Base-by-base conservation (phyloP, 2,888 invertebrate genomes). In the Urechis unicinctus region DNA sequence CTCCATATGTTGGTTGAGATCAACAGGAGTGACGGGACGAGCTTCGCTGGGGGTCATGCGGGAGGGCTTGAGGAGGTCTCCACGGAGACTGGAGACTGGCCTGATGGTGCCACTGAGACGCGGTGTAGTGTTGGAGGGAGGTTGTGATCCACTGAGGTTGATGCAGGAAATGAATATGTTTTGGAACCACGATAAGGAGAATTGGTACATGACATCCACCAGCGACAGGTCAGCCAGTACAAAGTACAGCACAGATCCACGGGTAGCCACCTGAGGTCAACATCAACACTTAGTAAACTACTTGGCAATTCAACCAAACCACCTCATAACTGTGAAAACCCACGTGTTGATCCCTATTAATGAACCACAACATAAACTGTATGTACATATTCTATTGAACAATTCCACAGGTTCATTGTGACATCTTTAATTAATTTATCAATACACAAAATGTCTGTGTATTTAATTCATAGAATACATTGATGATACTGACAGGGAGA, bases 181-280 rank as follows among this genome's bases (percentile, higher is more conserved):
- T 61, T 76, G 73, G 68, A 77, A 78, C 75, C 75, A 77, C 47
- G 67, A 63, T 28, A 78, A 65, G 1, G 77, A 78, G 63, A 75
- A 78, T 68, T 78, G 77, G 66, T 78, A 78, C 77, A 78, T 78
- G 52, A 75, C 71, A 58, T 77, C 75, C 24, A 78, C 68, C 29
- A 61, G 66, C 36, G 75, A 66, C 52, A 78, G 63, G 57, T 76
- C 73, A 25, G 76, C 73, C 41, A 78, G 59, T 1, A 74, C 72
- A 65, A 78, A 77, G 62, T 77, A 78, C 41, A 78, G 61, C 28
- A 75, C 73, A 6, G 77, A 71, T n/a, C 77, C 77, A 50, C 78
- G 61, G 1, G 71, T 74, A 3, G 78, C 77, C 47, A 78, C 75
- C 76, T 77, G 60, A n/a, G n/a, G n/a, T n/a, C n/a, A n/a, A n/a